phyloP scores from a whole-genome alignment of 2,113 vertebrate genomes.

The Propithecus coquereli region DNA sequence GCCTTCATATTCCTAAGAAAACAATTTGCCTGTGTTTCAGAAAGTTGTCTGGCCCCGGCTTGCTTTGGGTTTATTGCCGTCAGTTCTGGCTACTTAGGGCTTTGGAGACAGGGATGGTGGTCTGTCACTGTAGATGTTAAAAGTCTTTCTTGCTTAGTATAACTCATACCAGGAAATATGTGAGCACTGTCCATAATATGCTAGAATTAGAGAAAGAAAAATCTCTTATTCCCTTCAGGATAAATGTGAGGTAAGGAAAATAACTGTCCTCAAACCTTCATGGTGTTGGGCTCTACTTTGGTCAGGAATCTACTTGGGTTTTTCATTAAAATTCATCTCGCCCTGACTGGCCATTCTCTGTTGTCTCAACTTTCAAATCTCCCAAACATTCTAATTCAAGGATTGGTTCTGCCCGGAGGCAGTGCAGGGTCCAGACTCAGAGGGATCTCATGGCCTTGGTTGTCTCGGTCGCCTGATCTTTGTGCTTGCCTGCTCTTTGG shows the following conservation, averaged over 20 bases:
- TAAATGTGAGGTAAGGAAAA: neutral
- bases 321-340: neutral
- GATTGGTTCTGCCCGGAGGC: neutral
- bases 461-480: neutral
- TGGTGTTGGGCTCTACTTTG: neutral
- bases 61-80: neutral
- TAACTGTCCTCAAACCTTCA: neutral
- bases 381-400: neutral
- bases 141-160: neutral
- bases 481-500: neutral
- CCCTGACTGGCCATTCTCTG: neutral
- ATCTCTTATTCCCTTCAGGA: neutral
- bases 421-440: neutral
- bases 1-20: neutral
- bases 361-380: neutral
- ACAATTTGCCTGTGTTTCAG: neutral
- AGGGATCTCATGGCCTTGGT: neutral
- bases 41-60: neutral
- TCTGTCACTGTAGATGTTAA: neutral
- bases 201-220: neutral
- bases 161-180: neutral
- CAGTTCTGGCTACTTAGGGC: neutral
- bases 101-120: neutral
- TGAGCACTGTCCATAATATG: neutral
- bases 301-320: neutral